Evolutionary conservation across 2,888 invertebrate genomes (phyloP).

Genomic region (Ectobius pallidus): DNA sequence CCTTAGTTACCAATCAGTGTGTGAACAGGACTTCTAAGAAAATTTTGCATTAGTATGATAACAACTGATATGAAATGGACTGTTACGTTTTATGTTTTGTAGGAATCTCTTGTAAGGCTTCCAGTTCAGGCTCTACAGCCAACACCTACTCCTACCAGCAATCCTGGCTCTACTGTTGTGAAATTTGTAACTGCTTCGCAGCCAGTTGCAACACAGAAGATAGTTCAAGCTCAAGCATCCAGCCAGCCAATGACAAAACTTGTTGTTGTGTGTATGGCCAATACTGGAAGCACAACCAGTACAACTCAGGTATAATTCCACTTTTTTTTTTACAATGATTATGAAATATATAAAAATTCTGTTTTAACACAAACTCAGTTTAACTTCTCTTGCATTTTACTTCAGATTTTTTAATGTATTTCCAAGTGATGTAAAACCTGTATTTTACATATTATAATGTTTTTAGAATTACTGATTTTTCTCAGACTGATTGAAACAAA

Average conservation of each 20-base stretch:
- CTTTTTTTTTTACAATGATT: neutral
- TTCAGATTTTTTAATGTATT: too few relatives aligned
- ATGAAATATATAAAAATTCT: neutral
- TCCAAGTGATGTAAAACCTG: too few relatives aligned
- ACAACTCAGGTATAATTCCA: conserved; percentile 30
- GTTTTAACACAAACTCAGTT: too few relatives aligned
- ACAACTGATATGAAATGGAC: too few relatives aligned
- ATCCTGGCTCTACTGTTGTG: conserved; percentile 50
- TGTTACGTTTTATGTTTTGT: neutral
- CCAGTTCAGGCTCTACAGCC: conserved; percentile 17
- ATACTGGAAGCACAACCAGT: conserved; percentile 49
- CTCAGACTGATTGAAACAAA: too few relatives aligned
- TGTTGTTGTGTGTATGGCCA: conserved; percentile 59
- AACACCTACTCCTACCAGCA: conserved; percentile 11
- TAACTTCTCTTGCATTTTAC: too few relatives aligned
- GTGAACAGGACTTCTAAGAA: too few relatives aligned
- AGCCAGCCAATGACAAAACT: conserved; percentile 53
- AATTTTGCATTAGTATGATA: too few relatives aligned
- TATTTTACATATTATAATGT: too few relatives aligned
- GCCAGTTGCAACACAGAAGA: conserved; percentile 41
- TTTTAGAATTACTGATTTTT: too few relatives aligned
- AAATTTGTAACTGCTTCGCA: conserved; percentile 54
- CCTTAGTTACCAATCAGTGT: too few relatives aligned
- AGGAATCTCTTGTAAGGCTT: conserved; percentile 16
- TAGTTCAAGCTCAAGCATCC: conserved; percentile 29